A percentile compares a stretch with the other conserved stretches of the same genome.
Conservation (phyloP, 2,113 vertebrate species). For the Leucopsar rothschildi region DNA sequence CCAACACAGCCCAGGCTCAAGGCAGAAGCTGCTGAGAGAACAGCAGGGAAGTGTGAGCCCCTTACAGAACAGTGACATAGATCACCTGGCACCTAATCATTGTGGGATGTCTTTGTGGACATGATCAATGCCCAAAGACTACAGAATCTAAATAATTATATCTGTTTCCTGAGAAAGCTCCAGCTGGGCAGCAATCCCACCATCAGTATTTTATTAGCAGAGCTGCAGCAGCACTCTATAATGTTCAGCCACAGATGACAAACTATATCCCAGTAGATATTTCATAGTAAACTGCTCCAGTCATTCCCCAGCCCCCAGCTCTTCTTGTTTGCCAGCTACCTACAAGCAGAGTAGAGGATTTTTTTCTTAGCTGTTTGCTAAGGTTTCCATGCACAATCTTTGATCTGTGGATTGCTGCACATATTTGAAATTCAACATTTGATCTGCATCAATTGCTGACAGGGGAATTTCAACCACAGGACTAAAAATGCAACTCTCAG, state of each 20-base stretch:
- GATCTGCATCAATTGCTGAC: background rate
- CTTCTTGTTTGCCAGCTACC: background rate
- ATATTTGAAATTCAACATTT: slow-evolving; percentile 4
- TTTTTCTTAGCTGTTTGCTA: background rate
- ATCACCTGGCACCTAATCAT: background rate
- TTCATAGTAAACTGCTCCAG: background rate
- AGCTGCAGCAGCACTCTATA: background rate
- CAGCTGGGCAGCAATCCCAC: background rate
- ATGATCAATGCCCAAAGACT: background rate
- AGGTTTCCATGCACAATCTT: background rate
- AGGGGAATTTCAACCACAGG: background rate
- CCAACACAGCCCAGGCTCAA: background rate
- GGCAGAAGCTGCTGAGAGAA: background rate
- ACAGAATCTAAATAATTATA: background rate
- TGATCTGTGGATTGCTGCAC: background rate
- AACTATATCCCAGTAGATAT: background rate
- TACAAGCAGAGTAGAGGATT: background rate
- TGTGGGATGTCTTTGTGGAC: background rate
- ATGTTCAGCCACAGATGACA: background rate
- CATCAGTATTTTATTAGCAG: background rate
- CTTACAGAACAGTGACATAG: background rate
- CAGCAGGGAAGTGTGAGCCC: background rate
- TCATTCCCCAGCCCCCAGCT: background rate
- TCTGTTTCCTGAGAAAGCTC: background rate
- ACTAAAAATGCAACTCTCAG: background rate